Evolutionary conservation across 2,113 vertebrate genomes (phyloP), one percentile per base, ranked within the genome.

Genomic region (Ellobius talpinus): DNA sequence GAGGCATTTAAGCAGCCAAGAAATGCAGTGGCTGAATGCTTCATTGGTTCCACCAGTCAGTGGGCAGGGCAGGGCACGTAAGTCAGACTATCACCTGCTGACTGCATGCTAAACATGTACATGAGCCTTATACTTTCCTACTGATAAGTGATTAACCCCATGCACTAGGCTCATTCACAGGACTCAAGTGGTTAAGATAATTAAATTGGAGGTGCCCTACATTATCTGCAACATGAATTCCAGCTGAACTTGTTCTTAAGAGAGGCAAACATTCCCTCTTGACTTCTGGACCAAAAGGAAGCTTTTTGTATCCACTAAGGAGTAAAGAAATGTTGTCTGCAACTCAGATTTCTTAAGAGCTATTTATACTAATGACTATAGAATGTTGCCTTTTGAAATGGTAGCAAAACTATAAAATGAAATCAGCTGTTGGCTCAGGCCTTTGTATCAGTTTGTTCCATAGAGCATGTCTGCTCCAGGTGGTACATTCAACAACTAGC

Each of bases 111-210:
- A 7, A 13, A 82, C 73, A 36, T 94, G 58, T 10, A 70, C 12
- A 29, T 65, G 76, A 82, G 45, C 84, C 77, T 93, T 93, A 85
- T 73, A 47, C 55, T 47, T 92, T 94, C 90, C 77, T 58, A 89
- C 79, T 91, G 95, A 24, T 87, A 96, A 91, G 92, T 94, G 95
- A 97, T 97, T 97, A 95, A 95, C 91, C 93, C 90, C 63, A n/a
- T 36, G 84, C 90, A 65, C 39, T 36, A 95, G 52, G 63, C 76
- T 96, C 92, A 95, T 94, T 92, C 70, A 90, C 68, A 97, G 70
- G 45, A 96, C 91, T 97, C 92, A 96, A 97, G 94, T 92, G 88
- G 94, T 93, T 96, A 97, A 96, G 96, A 70, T 96, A 97, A 97
- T 97, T 97, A 95, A 76, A 87, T 86, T 79, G 45, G 31, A 70